These are phyloP conservation scores for Siderastrea siderea DNA, from an alignment of 92 coral and sea anemone species.

Conservation along the genomic window DNA sequence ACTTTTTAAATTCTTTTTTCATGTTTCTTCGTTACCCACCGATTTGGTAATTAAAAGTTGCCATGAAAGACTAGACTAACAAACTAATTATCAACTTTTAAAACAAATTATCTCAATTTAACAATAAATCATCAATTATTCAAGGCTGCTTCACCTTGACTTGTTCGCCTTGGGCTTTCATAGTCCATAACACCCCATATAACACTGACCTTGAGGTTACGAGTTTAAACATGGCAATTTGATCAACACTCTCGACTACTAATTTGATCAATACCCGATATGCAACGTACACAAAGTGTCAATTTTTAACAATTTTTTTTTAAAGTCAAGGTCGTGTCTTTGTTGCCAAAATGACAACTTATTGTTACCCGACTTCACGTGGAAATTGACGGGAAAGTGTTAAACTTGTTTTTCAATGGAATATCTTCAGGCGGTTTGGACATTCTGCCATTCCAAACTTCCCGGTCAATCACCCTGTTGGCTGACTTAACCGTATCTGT, in stretches of 20 bases:
- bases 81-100: conserved; percentile 18
- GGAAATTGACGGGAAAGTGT: neutral
- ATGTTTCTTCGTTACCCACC: neutral
- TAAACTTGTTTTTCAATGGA: neutral
- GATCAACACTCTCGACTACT: too few relatives aligned
- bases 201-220: neutral
- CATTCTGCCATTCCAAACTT: neutral
- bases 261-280: neutral
- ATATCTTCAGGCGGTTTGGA: neutral
- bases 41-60: neutral
- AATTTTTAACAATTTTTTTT: neutral
- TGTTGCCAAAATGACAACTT: neutral
- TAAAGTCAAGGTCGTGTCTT: neutral
- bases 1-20: neutral
- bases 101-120: conserved; percentile 22
- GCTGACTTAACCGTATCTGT: neutral
- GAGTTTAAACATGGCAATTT: too few relatives aligned
- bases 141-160: neutral
- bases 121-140: conserved; percentile 21
- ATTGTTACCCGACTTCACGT: neutral
- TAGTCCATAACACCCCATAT: neutral
- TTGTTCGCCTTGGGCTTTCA: neutral
- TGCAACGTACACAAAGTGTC: neutral
- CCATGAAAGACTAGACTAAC: neutral
- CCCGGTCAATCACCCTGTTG: neutral